phyloP scores from a whole-genome alignment of 2,113 vertebrate genomes.

The Mastomys coucha region DNA sequence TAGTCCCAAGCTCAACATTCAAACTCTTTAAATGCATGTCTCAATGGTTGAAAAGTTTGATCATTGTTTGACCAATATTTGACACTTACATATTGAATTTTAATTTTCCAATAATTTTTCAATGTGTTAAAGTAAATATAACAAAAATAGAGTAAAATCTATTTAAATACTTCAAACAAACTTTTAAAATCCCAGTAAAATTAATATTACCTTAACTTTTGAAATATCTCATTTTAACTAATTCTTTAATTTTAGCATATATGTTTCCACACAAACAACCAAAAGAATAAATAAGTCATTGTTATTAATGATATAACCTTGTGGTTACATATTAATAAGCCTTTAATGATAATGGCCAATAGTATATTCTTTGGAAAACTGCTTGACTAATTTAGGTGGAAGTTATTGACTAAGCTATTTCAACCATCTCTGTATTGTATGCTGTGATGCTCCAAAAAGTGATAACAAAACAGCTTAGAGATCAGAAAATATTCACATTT shows the following conservation, averaged over 20 bases:
- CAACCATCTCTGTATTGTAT: conserved; percentile 4
- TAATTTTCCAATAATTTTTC: conserved; percentile 30
- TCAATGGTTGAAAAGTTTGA: neutral
- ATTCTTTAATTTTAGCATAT: conserved; percentile 36
- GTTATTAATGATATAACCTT: conserved; percentile 65
- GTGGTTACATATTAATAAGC: neutral
- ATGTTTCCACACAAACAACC: neutral
- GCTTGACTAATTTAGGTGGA: conserved; percentile 31
- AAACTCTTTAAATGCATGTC: neutral
- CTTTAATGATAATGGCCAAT: neutral
- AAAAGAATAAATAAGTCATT: conserved; percentile 19
- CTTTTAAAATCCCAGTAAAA: neutral
- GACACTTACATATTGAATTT: conserved; percentile 33
- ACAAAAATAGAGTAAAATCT: conserved; percentile 45
- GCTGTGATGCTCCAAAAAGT: neutral
- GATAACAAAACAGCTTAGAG: neutral
- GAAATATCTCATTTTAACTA: conserved; percentile 53
- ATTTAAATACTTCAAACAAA: neutral
- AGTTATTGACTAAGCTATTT: conserved; percentile 59
- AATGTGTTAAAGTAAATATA: conserved; percentile 29
- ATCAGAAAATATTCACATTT: neutral
- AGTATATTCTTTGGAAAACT: conserved; percentile 30
- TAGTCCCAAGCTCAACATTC: neutral
- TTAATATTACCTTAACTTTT: conserved; percentile 48
- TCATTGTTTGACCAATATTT: too few species aligned